These are phyloP conservation scores for rat (Rattus norvegicus) DNA, from an alignment of 2,113 vertebrate genomes.

Conservation along the genomic window DNA sequence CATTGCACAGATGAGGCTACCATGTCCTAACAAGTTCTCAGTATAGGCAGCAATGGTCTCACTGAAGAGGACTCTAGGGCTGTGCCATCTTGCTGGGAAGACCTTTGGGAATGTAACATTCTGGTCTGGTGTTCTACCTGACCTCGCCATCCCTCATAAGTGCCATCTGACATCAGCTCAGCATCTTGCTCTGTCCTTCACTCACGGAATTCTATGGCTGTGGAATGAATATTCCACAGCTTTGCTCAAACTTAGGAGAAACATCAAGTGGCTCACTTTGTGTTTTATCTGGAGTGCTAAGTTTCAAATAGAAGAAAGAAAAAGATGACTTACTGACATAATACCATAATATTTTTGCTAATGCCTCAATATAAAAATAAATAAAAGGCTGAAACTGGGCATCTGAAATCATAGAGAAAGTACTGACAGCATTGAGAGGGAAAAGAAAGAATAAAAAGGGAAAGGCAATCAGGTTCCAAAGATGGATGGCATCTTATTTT, in stretches of 20 bases:
- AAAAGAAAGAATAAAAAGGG: conserved; percentile 19
- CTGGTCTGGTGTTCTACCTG: conserved; percentile 1
- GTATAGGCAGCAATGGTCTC: background rate
- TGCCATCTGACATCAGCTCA: background rate
- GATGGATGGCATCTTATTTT: conserved; percentile 38
- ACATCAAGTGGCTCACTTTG: conserved; percentile 48
- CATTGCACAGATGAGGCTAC: conserved; percentile 10
- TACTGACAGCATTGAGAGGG: conserved; percentile 45
- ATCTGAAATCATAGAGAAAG: conserved; percentile 66
- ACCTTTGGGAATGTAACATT: conserved; percentile 15
- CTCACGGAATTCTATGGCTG: background rate
- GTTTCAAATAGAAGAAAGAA: conserved; percentile 68
- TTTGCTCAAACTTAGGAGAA: conserved; percentile 61
- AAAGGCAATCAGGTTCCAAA: background rate
- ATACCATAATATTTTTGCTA: conserved; percentile 46
- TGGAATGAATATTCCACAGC: conserved; percentile 58
- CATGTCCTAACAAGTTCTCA: conserved; percentile 23
- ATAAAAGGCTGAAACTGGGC: conserved; percentile 61
- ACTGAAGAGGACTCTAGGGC: background rate
- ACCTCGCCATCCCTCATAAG: conserved; percentile 34
- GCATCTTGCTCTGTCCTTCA: conserved; percentile 36
- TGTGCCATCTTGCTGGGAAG: background rate
- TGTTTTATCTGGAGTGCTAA: conserved; percentile 67
- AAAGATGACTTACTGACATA: conserved; percentile 62
- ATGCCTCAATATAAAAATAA: conserved; percentile 37